Evolutionary conservation across 2,888 invertebrate species (phyloP).

Genomic region (Protodeltote pygarga): DNA sequence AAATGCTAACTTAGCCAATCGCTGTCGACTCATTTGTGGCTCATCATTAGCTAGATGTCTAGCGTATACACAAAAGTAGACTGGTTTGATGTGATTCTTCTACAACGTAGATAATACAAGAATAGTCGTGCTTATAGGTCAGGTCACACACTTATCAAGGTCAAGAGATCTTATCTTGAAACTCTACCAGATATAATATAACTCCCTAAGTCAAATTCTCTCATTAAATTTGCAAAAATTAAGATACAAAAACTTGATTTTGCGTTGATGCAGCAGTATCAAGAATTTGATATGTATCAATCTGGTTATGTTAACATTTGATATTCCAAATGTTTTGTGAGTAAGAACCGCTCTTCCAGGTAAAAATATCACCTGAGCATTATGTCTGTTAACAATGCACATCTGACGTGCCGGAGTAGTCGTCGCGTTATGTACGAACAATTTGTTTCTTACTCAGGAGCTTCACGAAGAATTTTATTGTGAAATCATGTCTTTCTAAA

Average conservation of each 20-base stretch:
- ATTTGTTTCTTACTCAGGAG: conserved; percentile 62
- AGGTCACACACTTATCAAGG: too few species aligned
- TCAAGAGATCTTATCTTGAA: too few species aligned
- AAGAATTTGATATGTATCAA: conserved; percentile 37
- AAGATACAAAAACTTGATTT: conserved; percentile 4
- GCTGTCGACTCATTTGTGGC: conserved; percentile 60
- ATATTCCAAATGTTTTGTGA: conserved; percentile 44
- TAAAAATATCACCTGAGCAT: conserved; percentile 60
- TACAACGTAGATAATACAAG: background rate
- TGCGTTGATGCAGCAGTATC: background rate
- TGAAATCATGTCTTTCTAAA: conserved; percentile 49
- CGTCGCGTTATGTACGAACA: conserved; percentile 61
- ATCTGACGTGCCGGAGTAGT: conserved; percentile 58
- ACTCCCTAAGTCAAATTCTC: conserved; percentile 6
- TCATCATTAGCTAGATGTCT: conserved; percentile 58
- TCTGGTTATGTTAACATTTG: conserved; percentile 45
- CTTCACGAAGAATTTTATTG: conserved; percentile 22
- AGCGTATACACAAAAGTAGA: conserved; percentile 3
- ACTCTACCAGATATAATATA: conserved; percentile 17
- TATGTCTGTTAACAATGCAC: conserved; percentile 63
- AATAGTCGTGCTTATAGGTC: background rate
- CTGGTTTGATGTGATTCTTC: background rate
- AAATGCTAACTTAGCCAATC: conserved; percentile 82
- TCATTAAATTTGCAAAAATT: conserved; percentile 4
- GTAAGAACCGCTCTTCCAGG: conserved; percentile 51